phyloP scores from a whole-genome alignment of 2,113 vertebrate genomes.

The Prionailurus viverrinus region DNA sequence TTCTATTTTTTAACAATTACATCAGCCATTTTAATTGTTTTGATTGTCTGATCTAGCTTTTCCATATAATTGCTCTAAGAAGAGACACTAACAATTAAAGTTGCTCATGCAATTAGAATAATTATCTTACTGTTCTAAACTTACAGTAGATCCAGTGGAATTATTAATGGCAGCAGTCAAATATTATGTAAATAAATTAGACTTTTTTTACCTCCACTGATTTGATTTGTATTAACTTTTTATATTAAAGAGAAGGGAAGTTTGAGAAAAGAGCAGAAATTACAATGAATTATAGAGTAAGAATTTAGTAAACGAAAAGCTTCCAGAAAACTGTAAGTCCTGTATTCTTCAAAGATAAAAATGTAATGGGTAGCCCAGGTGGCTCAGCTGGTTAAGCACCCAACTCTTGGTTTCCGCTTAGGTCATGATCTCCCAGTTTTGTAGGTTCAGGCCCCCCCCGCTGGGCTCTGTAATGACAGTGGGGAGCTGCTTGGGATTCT shows the following conservation, averaged over 20 bases:
- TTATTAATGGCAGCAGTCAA: conserved; percentile 58
- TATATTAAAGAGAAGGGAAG: conserved; percentile 27
- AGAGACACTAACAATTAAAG: conserved; percentile 55
- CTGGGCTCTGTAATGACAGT: too few relatives aligned
- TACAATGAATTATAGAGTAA: background rate
- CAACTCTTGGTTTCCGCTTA: too few relatives aligned
- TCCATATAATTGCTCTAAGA: conserved; percentile 47
- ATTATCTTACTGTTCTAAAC: conserved; percentile 60
- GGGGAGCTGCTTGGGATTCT: too few relatives aligned
- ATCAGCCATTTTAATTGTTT: conserved; percentile 57
- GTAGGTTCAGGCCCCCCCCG: too few relatives aligned
- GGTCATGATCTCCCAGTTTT: too few relatives aligned
- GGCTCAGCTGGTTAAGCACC: too few relatives aligned
- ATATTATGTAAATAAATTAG: conserved; percentile 28
- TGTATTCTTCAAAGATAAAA: background rate
- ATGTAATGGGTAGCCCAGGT: background rate
- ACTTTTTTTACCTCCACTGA: conserved; percentile 42
- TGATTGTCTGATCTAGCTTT: conserved; percentile 48
- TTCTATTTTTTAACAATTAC: conserved; percentile 39
- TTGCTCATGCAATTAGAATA: conserved; percentile 55
- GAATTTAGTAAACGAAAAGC: background rate
- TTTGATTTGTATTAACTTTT: conserved; percentile 40
- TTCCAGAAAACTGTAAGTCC: background rate
- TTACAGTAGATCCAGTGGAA: background rate
- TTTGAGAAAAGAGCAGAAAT: background rate